These are phyloP conservation scores for Cassiopea andromeda DNA, from an alignment of 30 jellyfish, hydroid and myxozoan species.

Conservation along the genomic window DNA sequence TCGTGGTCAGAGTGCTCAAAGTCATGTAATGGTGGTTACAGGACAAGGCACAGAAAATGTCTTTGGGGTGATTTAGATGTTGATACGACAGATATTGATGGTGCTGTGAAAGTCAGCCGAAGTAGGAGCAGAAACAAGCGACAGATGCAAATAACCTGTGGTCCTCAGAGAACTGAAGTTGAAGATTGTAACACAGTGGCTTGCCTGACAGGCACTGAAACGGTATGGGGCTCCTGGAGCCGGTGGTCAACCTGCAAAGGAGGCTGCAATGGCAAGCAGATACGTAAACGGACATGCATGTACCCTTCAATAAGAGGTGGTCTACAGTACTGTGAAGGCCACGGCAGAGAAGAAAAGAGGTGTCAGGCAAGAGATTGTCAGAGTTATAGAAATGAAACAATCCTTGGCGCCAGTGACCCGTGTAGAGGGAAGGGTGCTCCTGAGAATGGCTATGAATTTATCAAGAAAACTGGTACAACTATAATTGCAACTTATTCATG, in stretches of 20 bases:
- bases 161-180: conserved; percentile 61
- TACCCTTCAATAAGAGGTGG: conserved; percentile 71
- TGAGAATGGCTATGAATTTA: conserved; percentile 79
- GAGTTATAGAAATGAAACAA: conserved; percentile 60
- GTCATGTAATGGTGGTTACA: conserved; percentile 87
- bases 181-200: conserved; percentile 73
- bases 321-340: conserved; percentile 77
- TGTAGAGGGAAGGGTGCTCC: conserved; percentile 78
- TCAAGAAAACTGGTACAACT: conserved; percentile 55
- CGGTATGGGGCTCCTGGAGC: conserved; percentile 94
- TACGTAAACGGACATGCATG: conserved; percentile 77
- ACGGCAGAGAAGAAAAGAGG: conserved; percentile 58
- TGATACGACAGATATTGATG: conserved; percentile 21
- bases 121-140: conserved; percentile 31
- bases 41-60: conserved; percentile 85
- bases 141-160: conserved; percentile 71
- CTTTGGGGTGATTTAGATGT: conserved; percentile 63
- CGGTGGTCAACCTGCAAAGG: conserved; percentile 87
- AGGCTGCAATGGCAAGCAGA: conserved; percentile 76
- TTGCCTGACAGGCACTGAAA: conserved; percentile 62
- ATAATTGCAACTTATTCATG: conserved; percentile 83
- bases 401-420: conserved; percentile 37
- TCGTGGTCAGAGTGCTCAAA: conserved; percentile 89
- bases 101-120: conserved; percentile 56
- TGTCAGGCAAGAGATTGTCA: conserved; percentile 68